Evolutionary conservation across 2,888 invertebrate genomes (phyloP), one percentile per base, ranked within the genome.

Genomic region (Enchytraeus crypticus): DNA sequence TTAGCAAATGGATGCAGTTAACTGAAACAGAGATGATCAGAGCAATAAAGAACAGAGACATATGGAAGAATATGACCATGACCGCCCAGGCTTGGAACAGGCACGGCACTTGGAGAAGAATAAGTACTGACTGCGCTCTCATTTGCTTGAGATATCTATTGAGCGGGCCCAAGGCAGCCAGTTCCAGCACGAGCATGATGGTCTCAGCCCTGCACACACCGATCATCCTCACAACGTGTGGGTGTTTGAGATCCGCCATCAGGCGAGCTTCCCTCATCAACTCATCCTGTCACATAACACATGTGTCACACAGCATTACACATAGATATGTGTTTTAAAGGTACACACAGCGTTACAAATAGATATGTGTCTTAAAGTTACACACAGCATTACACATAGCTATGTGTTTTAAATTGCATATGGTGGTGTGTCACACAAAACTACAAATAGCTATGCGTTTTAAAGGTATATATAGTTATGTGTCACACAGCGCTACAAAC

Each of bases 161-260:
- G 11, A 81, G 70, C 23, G 78, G 80, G n/a, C 81, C 81, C 26
- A 79, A 70, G 29, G 79, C 78, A 58, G 80, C 80, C 53, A 81
- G 70, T 69, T 81, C 81, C 70, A 81, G 71, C 1, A 81, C 80
- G 51, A 81, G 68, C 79, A 81, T 80, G 57, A 81, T 74, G 49
- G 72, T 73, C 5, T 77, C 75, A 21, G 74, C 72, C 66, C 75
- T 72, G 69, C 79, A 77, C n/a, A 79, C 70, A 53, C 80, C 77
- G 51, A 79, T 74, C 53, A 79, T 65, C 46, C 80, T 68, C 55
- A 81, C 80, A 56, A 81, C 79, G 68, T 80, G 74, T 33, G 73
- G 73, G 70, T 81, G 79, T 64, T 76, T 72, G 53, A 81, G 69
- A 46, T 72, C 69, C 59, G 78, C 74, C 81, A 81, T 80, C n/a